Base-by-base conservation (phyloP, 2,797 vertebrate species). In the Hydrocynus forskahlii region DNA sequence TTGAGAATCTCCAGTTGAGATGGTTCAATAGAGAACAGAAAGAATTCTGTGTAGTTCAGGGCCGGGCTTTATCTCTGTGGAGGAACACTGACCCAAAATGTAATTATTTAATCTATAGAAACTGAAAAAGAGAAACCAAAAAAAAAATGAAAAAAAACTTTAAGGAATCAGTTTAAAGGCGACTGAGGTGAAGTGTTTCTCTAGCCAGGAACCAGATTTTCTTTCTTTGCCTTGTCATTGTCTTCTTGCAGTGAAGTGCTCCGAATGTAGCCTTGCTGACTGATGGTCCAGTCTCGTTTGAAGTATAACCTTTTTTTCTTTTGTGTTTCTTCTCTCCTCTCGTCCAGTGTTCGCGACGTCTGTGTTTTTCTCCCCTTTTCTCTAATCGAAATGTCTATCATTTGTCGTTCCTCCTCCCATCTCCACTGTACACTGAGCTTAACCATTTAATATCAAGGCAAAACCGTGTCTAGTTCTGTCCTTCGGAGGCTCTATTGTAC, bases 281-380 rank as follows among this genome's bases (percentile, higher is more conserved):
- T 62, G 73, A 70, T 63, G 29, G 48, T 43, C 1, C 19, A n/a
- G 55, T 75, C 63, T 59, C 63, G 76, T 62, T 66, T 69, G 73
- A 76, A 70, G 29, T n/a, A 76, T 69, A 48, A 62, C 62, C 64
- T 54, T 63, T 63, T 55, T 12, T 21, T 76, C 43, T 35, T 29
- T 54, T 70, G 45, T 54, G 17, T 50, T 70, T 13, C 25, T 12
- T 13, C 8, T 12, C 45, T 67, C 57, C n/a, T 52, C 7, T 76
- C 12, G 40, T 40, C 73, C 19, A 23, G n/a, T 40, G 38, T 35
- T 80, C 54, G 10, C 48, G 59, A 16, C 40, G 29, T 67, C 21
- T 73, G 23, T 54, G 74, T 63, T 77, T 67, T 55, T 78, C 45
- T 35, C 9, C 9, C 54, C 60, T n/a, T 48, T 67, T 50, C 50